Evolutionary conservation across 2,113 vertebrate species (phyloP), one percentile per base, ranked within the genome.

Genomic region (Meleagris gallopavo): DNA sequence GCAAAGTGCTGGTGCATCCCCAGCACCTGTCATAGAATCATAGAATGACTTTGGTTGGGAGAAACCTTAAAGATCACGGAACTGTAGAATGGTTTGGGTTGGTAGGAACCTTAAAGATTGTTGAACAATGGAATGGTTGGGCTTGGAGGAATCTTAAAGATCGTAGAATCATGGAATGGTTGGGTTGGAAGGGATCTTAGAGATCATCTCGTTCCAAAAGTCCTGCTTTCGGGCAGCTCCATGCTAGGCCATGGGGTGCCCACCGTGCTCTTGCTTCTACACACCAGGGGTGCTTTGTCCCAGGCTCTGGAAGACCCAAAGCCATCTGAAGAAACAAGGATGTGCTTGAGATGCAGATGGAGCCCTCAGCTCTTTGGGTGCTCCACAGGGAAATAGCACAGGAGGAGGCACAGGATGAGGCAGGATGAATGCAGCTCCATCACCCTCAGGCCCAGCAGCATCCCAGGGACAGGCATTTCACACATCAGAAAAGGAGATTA

Each of bases 291-390:
- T 2, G 45, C 27, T 54, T 14, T 4, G 3, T 15, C 41, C 61
- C 90, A 54, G 41, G 13, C 4, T n/a, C 41, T n/a, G 48, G n/a
- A 10, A 43, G 3, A 61, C 2, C 36, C 66, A 9, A 54, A 38
- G 10, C 1, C 43, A 3, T 30, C 21, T 8, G 1, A 0, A 40
- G 72, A 74, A 6, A 1, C 0, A 4, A 19, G 80, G 87, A 10
- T 62, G 52, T 1, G 0, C 19, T 36, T 7, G 43, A 32, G 25
- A 5, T 15, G 78, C 10, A 24, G 32, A 24, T 5, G 38, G 46
- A 67, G 41, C 30, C 45, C 1, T 5, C 0, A 0, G 48, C 34
- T 70, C 48, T 15, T 30, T 1, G 10, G 62, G n/a, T 18, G 27
- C 38, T 29, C 61, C 0, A 7, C 25, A 20, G 38, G 36, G 34